Conservation (phyloP, 2,888 invertebrate species). For the Galerucella pusilla region DNA sequence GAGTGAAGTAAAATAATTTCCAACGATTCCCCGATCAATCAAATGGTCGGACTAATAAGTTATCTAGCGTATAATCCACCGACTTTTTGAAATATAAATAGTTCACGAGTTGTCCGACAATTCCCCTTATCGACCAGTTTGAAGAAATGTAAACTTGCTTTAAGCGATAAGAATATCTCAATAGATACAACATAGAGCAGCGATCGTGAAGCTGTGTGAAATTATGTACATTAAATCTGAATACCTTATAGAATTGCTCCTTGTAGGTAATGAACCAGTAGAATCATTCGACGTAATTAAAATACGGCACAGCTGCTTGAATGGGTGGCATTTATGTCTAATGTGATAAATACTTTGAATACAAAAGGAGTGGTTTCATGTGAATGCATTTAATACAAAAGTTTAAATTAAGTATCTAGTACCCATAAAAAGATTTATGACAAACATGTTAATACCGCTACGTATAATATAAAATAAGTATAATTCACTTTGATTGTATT, state of each 20-base stretch:
- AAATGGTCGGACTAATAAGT: too few species aligned
- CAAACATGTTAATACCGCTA: background rate
- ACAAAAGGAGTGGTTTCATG: constrained; percentile 1
- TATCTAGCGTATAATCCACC: too few species aligned
- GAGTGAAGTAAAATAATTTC: too few species aligned
- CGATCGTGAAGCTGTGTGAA: background rate
- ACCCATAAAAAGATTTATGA: background rate
- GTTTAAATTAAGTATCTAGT: background rate
- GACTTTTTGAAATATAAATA: too few species aligned
- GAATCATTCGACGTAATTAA: background rate
- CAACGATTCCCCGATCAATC: too few species aligned
- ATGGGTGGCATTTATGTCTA: constrained; percentile 7
- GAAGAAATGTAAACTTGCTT: background rate
- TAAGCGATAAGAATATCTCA: background rate
- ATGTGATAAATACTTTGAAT: constrained; percentile 4
- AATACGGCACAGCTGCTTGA: constrained; percentile 5
- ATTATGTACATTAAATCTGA: background rate
- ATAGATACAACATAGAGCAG: background rate
- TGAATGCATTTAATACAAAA: background rate
- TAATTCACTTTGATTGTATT: background rate
- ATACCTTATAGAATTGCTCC: background rate
- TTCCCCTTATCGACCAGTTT: too few species aligned
- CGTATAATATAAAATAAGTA: too few species aligned
- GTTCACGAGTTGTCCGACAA: too few species aligned
- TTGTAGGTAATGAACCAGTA: constrained; percentile 1